These are phyloP conservation scores for Tauraco hartlaubi DNA, from an alignment of 2,797 vertebrate genomes.

Conservation along the genomic window DNA sequence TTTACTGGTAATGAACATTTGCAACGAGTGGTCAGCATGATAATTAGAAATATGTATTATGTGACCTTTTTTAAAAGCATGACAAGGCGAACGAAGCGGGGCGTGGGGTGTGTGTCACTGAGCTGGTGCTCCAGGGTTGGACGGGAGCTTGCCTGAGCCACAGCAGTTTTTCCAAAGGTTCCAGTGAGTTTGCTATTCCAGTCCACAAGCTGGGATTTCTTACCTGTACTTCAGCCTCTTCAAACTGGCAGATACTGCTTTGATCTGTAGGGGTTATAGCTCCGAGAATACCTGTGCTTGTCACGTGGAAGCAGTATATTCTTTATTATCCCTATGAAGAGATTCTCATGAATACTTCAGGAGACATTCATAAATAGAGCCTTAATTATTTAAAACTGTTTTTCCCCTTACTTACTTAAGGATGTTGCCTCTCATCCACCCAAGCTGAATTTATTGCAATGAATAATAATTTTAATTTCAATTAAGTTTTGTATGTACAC, in stretches of 20 bases:
- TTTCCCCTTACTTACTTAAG: slow-evolving; percentile 38
- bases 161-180: not conserved
- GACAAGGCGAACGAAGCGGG: not conserved
- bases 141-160: not conserved
- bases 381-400: slow-evolving; percentile 66
- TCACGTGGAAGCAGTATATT: not conserved
- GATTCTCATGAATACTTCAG: slow-evolving; percentile 51
- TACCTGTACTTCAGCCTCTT: not conserved
- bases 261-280: not conserved
- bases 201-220: not conserved
- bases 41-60: not conserved
- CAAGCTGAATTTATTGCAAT: slow-evolving; percentile 44
- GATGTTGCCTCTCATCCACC: slow-evolving; percentile 54
- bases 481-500: slow-evolving; percentile 52
- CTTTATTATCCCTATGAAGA: slow-evolving; percentile 3
- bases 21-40: not conserved
- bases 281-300: not conserved
- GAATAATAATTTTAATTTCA: slow-evolving; percentile 67
- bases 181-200: not conserved
- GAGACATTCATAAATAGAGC: slow-evolving; percentile 36
- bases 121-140: accelerated
- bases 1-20: not conserved
- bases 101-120: not conserved
- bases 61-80: not conserved
- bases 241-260: not conserved